Percentiles rank a stretch among this genome's conserved stretches.
Evolutionary conservation across 2,113 vertebrate genomes (phyloP).

Genomic region (Sapayoa aenigma): DNA sequence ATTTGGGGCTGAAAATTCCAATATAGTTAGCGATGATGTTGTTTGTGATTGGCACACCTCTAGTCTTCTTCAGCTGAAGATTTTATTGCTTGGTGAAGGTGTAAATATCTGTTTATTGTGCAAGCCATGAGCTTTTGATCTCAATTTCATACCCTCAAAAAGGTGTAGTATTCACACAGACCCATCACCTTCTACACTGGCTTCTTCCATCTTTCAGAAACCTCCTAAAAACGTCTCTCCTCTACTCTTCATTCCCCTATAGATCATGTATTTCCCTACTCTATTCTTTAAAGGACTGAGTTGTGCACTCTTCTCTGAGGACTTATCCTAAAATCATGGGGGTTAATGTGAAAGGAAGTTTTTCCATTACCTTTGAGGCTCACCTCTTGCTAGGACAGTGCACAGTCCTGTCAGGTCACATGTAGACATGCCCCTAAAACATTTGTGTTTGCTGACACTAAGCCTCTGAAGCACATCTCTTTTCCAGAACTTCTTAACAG

Average conservation of each 20-base stretch:
- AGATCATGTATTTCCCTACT: neutral
- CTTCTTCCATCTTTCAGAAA: neutral
- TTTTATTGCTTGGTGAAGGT: neutral
- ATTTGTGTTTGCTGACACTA: neutral
- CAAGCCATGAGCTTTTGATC: neutral
- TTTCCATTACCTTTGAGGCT: neutral
- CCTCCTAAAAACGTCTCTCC: neutral
- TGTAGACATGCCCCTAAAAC: neutral
- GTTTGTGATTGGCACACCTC: neutral
- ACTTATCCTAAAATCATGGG: neutral
- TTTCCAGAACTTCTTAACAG: neutral
- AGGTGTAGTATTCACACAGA: neutral
- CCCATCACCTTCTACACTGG: neutral
- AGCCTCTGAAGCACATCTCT: neutral
- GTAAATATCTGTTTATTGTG: neutral
- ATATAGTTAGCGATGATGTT: neutral
- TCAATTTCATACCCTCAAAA: neutral
- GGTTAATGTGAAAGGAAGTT: neutral
- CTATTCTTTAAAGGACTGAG: neutral
- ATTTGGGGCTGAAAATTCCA: neutral
- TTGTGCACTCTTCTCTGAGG: accelerated
- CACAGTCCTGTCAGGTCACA: neutral
- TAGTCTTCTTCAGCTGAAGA: neutral
- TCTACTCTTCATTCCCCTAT: neutral
- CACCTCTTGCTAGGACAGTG: neutral